Conservation (phyloP, 2,888 invertebrate species). For the Papilio gigon region DNA sequence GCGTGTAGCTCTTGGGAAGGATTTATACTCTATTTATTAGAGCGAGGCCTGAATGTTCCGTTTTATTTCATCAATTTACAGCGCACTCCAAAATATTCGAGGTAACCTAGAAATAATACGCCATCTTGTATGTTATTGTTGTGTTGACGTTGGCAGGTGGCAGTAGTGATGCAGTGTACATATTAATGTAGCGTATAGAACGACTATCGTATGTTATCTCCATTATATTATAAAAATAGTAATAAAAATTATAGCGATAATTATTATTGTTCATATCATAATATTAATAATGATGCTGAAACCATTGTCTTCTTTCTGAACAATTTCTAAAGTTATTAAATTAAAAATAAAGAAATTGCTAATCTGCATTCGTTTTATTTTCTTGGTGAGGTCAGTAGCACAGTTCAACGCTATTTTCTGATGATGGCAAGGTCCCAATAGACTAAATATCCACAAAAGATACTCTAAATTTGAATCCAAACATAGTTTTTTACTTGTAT, state of each 20-base stretch:
- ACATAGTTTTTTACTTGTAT: no score
- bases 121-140: conserved; percentile 55
- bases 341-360: conserved; percentile 83
- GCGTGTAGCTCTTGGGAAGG: conserved; percentile 12
- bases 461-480: no score
- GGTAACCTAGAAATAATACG: conserved; percentile 54
- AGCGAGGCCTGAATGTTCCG: conserved; percentile 26
- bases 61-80: conserved; percentile 34
- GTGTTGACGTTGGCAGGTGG: conserved; percentile 68
- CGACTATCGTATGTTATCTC: conserved; percentile 75
- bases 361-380: conserved; percentile 71
- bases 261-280: conserved; percentile 87
- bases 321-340: conserved; percentile 89
- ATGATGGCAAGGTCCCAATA: background rate
- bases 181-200: conserved; percentile 71
- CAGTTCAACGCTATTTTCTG: background rate
- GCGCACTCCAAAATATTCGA: conserved; percentile 55
- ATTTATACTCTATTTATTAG: conserved; percentile 37
- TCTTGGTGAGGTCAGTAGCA: background rate
- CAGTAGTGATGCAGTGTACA: conserved; percentile 67
- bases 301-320: conserved; percentile 88
- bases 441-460: no score
- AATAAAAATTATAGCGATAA: conserved; percentile 77
- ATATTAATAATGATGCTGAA: conserved; percentile 83
- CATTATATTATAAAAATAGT: conserved; percentile 74